Base-by-base conservation (phyloP, 2,797 vertebrate species). In the Tarsius wallacei region DNA sequence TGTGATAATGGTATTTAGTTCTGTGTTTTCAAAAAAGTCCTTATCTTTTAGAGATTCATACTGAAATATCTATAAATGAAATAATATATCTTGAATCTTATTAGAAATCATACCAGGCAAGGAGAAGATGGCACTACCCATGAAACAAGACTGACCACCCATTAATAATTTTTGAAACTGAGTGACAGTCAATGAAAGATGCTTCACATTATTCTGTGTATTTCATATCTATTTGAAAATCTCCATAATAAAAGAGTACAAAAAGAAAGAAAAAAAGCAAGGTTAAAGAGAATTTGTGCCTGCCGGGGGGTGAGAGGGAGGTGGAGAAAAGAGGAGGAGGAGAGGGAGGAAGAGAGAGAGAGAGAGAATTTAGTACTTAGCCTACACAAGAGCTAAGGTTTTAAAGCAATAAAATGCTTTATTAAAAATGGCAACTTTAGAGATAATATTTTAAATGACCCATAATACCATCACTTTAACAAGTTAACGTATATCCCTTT, bases 1-100 rank as follows among this genome's bases (percentile, higher is more conserved):
- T 90, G 21, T 31, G 15, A 73, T 64, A 2, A 28, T 42, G 33
- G 33, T 28, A 61, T 61, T 81, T 81, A 70, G 66, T 12, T 70
- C 33, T 33, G 2, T 36, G 11, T 70, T 57, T 53, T 70, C 10
- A 1, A 71, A 71, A 42, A 92, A 90, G 33, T 14, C 5, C 36
- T 70, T 90, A 59, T 84, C 33, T 90, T 95, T 94, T 68, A 92
- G 31, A 94, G 51, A 97, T 55, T 57, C 47, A 83, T n/a, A 93
- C 0, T 74, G 15, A 90, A 90, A 42, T 92, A 78, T 26, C 31
- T 90, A 80, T 57, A 31, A 85, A 78, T 86, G 9, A 94, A 96
- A 61, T 81, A 93, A 61, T 42, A 47, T 31, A 74, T 86, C 55
- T 94, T 89, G 10, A 26, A 87, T 90, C 81, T 66, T 57, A 80